Evolutionary conservation across 2,888 invertebrate species (phyloP), one percentile per base, ranked within the genome.

Genomic region (Laspeyria flexula): DNA sequence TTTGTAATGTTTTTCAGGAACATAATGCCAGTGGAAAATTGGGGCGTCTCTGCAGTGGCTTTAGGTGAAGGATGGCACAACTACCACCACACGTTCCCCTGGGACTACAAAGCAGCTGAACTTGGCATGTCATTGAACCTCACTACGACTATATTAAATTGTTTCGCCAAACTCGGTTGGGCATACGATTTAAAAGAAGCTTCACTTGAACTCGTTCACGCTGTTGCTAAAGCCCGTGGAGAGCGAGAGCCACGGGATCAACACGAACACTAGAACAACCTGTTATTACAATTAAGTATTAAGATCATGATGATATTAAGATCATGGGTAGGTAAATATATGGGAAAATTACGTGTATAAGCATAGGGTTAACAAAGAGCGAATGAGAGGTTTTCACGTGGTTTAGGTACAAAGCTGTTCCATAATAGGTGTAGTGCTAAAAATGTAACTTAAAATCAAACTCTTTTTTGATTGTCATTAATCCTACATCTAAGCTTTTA

Each of bases 1-100:
- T 12, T 27, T 3, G 15, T 27, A 27, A n/a, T n/a, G n/a, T n/a
- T n/a, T 12, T 86, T 38, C 85, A 96, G 97, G 21, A 89, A 92
- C 78, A 96, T 98, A 71, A 96, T 95, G 81, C 97, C 98, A 0
- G 90, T 94, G 0, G 96, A 98, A 86, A 97, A 96, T 79, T 92
- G 93, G 61, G 86, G 93, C 0, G 97, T 98, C 0, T 94, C 97
- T 0, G 72, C 96, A 0, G 73, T 95, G 15, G 95, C 96, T 0
- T 92, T 96, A 85, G 97, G 97, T 0, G 97, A 97, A 83, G 98
- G 98, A 3, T 98, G 97, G 96, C 98, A 98, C 90, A 98, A 98
- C 88, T 98, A 97, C 85, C 98, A 98, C 81, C 98, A 98, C 86
- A 96, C 96, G 0, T 98, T 98, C 85, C 98, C 98, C 0, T 97